Conservation (phyloP, 2,888 invertebrate genomes). For the Ophion costatus region DNA sequence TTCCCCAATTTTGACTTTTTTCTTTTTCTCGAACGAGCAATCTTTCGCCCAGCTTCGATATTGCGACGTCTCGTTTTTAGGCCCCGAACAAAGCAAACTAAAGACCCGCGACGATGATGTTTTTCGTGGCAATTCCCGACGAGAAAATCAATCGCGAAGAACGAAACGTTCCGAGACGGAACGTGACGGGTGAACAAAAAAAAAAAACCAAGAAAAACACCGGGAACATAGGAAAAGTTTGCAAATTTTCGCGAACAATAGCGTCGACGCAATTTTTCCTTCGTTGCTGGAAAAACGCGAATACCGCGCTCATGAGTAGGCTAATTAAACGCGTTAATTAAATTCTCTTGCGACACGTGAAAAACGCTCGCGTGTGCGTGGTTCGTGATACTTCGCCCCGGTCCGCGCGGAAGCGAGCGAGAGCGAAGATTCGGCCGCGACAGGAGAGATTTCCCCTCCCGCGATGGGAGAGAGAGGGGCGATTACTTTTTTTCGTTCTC, state of each 20-base stretch:
- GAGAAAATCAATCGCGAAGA: too few relatives aligned
- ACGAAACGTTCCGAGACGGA: too few relatives aligned
- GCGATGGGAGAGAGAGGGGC: conserved; percentile 10
- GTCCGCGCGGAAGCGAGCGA: conserved; percentile 46
- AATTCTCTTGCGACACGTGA: conserved; percentile 79
- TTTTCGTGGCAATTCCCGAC: too few relatives aligned
- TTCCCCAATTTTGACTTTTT: conserved; percentile 22
- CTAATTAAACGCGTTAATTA: conserved; percentile 79
- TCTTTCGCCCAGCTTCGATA: neutral
- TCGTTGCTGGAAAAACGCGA: conserved; percentile 48
- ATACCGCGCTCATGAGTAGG: conserved; percentile 37
- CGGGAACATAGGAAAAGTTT: conserved; percentile 39
- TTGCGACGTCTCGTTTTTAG: neutral
- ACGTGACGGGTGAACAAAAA: conserved; percentile 15
- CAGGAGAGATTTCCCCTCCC: conserved; percentile 38
- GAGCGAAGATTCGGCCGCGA: conserved; percentile 25
- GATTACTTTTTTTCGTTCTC: conserved; percentile 1
- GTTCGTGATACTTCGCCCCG: conserved; percentile 42
- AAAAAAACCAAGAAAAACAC: neutral
- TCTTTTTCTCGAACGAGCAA: conserved; percentile 11
- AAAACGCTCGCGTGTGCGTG: conserved; percentile 54
- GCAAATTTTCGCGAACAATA: conserved; percentile 74
- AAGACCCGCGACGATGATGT: too few relatives aligned
- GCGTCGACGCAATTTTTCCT: conserved; percentile 67
- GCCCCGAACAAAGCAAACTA: neutral